Percentiles rank a stretch among this genome's conserved stretches.
Evolutionary conservation across 2,113 vertebrate species (phyloP).

Genomic region (Ptilonorhynchus violaceus): DNA sequence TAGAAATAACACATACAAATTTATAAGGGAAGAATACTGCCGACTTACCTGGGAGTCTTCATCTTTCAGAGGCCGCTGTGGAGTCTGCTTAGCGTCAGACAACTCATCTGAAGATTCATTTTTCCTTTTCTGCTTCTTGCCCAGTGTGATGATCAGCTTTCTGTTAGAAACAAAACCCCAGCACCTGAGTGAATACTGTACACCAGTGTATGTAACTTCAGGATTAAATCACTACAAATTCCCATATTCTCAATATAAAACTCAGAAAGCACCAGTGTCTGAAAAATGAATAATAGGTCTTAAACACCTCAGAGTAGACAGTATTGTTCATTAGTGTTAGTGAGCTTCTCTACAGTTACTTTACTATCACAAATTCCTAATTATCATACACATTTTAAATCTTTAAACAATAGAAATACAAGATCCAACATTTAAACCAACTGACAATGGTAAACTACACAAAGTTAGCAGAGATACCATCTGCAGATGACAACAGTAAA

Average conservation of each 20-base stretch:
- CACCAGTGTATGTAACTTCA: background rate
- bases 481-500: background rate
- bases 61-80: conserved; percentile 80
- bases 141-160: conserved; percentile 96
- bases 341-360: background rate
- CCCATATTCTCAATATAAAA: background rate
- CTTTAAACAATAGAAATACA: background rate
- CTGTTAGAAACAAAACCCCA: conserved; percentile 65
- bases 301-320: background rate
- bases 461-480: background rate
- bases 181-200: background rate
- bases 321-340: background rate
- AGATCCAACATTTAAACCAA: background rate
- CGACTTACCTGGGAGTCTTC: conserved; percentile 85
- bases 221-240: background rate
- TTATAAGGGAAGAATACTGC: background rate
- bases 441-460: background rate
- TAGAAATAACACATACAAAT: background rate
- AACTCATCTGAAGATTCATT: conserved; percentile 91
- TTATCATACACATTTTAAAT: background rate
- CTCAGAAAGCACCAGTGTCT: background rate
- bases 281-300: background rate
- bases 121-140: conserved; percentile 96
- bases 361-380: background rate
- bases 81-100: conserved; percentile 85